phyloP scores from a whole-genome alignment of 2,113 vertebrate species.

The Heptranchias perlo region DNA sequence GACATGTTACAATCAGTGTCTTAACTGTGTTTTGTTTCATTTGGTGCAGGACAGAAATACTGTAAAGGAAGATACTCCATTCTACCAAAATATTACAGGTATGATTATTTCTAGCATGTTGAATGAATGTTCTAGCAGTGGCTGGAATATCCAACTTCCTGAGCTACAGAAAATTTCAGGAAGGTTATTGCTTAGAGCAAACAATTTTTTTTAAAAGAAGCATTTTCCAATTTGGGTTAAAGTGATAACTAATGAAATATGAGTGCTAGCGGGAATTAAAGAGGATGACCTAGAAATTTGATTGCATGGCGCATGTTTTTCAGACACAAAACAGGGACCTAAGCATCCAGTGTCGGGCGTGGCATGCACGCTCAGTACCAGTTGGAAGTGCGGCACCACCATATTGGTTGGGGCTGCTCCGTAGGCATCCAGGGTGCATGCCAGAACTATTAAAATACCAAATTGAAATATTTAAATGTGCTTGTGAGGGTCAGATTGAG shows the following conservation, averaged over 20 bases:
- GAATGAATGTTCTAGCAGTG: neutral
- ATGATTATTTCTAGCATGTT: neutral
- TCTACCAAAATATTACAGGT: constrained; percentile 19
- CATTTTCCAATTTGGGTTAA: too few relatives aligned
- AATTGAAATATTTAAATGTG: neutral
- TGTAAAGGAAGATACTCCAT: neutral
- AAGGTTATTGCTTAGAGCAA: neutral
- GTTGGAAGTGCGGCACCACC: neutral
- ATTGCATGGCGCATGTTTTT: neutral
- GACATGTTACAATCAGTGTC: neutral
- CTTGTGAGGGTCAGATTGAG: neutral
- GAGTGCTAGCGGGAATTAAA: neutral
- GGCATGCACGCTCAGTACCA: neutral
- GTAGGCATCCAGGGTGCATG: neutral
- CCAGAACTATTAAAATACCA: neutral
- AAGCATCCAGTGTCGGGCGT: neutral
- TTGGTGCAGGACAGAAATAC: neutral
- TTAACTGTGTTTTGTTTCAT: neutral
- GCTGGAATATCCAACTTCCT: neutral
- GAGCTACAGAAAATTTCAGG: neutral
- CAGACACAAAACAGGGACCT: neutral
- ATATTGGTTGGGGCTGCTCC: neutral
- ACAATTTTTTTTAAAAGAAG: neutral
- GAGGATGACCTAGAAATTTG: neutral
- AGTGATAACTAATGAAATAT: neutral